phyloP scores from a whole-genome alignment of 2,888 invertebrate genomes.

The Saturnia japonica region DNA sequence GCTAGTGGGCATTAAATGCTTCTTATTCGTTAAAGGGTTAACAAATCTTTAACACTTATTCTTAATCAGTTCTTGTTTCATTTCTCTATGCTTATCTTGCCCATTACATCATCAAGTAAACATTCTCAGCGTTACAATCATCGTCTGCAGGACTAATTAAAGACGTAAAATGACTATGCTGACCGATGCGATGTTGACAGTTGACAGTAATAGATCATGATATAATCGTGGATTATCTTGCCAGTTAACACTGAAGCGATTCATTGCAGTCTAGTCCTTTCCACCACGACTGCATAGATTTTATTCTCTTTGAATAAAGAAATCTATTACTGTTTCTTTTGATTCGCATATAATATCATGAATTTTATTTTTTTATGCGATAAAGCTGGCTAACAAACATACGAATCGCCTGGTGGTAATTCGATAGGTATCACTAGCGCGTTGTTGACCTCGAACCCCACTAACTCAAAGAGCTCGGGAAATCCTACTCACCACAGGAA shows the following conservation, averaged over 20 bases:
- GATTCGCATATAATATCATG: too few species aligned
- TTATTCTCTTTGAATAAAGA: not conserved
- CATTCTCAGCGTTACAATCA: conserved; percentile 6
- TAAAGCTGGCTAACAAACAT: too few species aligned
- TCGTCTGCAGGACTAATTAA: conserved; percentile 6
- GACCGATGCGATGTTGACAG: not conserved
- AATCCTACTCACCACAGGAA: too few species aligned
- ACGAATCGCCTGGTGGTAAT: too few species aligned
- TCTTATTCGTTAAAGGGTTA: too few species aligned
- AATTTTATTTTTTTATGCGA: too few species aligned
- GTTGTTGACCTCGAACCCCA: too few species aligned
- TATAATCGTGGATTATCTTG: conserved; percentile 5
- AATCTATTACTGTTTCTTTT: too few species aligned
- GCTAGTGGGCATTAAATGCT: too few species aligned
- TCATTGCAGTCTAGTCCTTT: not conserved
- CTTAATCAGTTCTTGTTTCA: not conserved
- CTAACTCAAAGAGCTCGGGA: too few species aligned
- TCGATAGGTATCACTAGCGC: too few species aligned
- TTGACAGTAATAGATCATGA: not conserved
- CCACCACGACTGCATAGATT: not conserved
- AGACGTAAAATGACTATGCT: not conserved
- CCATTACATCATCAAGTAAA: conserved; percentile 12
- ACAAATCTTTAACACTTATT: too few species aligned
- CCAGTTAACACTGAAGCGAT: not conserved
- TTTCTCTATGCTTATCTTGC: not conserved